These are phyloP conservation scores for Cryptophagus acutangulus DNA, from an alignment of 2,888 invertebrate genomes.

Conservation along the genomic window DNA sequence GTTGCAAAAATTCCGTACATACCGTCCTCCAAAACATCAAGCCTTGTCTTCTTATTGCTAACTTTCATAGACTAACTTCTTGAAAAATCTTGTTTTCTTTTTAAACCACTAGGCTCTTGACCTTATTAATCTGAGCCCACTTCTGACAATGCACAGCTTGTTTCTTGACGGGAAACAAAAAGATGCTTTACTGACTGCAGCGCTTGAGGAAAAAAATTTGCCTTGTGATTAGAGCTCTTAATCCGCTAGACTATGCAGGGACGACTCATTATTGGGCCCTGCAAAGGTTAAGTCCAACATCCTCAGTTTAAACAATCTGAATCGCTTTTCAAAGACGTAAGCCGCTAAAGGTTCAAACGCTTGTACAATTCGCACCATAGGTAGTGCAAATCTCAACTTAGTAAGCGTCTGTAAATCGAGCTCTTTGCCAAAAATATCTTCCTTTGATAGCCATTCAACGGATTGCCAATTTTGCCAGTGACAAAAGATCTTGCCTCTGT, in stretches of 20 bases:
- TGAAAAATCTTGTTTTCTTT: neutral
- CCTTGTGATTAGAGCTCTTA: neutral
- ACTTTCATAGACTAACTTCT: neutral
- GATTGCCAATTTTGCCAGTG: conserved; percentile 18
- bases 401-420: conserved; percentile 23
- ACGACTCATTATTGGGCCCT: conserved; percentile 10
- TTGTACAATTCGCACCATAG: conserved; percentile 23
- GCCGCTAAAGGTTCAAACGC: conserved; percentile 24
- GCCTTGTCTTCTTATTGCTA: neutral
- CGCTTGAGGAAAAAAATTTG: neutral
- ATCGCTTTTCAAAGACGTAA: conserved; percentile 22
- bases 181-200: neutral
- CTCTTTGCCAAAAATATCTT: conserved; percentile 16
- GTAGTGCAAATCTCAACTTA: conserved; percentile 28
- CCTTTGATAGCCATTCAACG: conserved; percentile 9
- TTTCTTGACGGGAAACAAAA: neutral
- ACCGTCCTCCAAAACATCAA: neutral
- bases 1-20: neutral
- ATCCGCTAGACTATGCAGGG: neutral
- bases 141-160: neutral
- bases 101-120: neutral
- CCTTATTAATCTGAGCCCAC: too few relatives aligned
- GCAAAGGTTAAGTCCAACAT: conserved; percentile 30
- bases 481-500: neutral
- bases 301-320: conserved; percentile 23